Percentiles rank a stretch among this genome's conserved stretches.
These are phyloP conservation scores for Caenorhabditis imperialis DNA, from an alignment of 2,888 invertebrate species.

Conservation along the genomic window DNA sequence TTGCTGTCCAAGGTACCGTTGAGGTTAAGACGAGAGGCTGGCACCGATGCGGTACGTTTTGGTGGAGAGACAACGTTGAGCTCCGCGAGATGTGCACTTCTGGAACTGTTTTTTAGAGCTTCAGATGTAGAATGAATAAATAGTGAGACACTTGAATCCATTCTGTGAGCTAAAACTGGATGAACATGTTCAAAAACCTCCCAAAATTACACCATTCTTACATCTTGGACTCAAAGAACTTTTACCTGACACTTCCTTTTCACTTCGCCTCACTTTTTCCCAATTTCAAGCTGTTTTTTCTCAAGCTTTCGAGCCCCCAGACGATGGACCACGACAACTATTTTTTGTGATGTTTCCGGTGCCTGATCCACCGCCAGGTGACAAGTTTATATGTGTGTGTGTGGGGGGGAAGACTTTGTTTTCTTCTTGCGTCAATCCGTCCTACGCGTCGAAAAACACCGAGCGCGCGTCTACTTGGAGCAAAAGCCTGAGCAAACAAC, in stretches of 20 bases:
- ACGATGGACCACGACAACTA: too few species aligned
- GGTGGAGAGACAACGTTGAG: conserved; percentile 49
- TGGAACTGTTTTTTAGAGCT: too few species aligned
- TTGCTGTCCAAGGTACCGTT: conserved; percentile 50
- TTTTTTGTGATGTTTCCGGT: too few species aligned
- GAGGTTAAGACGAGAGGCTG: conserved; percentile 36
- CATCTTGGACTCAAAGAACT: too few species aligned
- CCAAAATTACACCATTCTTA: too few species aligned
- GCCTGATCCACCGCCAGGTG: conserved; percentile 35
- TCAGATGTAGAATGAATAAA: too few species aligned
- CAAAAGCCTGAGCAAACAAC: not conserved
- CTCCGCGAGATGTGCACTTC: conserved; percentile 50
- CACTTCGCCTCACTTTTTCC: not conserved
- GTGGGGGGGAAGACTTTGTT: conserved; percentile 31
- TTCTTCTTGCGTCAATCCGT: conserved; percentile 48
- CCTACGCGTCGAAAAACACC: conserved; percentile 47
- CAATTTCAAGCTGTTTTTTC: not conserved
- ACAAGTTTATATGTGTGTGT: conserved; percentile 53
- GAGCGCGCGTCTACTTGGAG: too few species aligned
- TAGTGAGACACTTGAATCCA: too few species aligned
- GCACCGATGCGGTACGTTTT: conserved; percentile 44
- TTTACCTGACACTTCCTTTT: not conserved
- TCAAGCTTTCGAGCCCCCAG: too few species aligned
- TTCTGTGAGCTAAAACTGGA: too few species aligned
- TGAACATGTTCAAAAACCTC: too few species aligned